These are phyloP conservation scores for Agraylea sexmaculata DNA, from an alignment of 1,140 invertebrate species.

Conservation along the genomic window DNA sequence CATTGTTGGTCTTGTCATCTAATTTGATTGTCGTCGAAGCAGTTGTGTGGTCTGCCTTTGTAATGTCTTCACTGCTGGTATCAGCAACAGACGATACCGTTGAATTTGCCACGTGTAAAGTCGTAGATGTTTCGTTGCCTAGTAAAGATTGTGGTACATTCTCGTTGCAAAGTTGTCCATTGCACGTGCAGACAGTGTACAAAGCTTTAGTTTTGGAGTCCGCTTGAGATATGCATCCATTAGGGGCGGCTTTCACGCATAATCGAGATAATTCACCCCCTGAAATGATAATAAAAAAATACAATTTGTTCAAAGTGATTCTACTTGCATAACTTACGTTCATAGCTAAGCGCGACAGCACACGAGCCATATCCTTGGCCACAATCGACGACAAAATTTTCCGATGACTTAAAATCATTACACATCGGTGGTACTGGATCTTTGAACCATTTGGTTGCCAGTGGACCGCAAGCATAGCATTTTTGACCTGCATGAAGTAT, in stretches of 20 bases:
- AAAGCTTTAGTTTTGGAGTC: constrained; percentile 38
- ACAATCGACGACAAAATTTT: constrained; percentile 22
- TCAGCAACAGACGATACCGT: not conserved
- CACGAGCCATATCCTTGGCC: constrained; percentile 30
- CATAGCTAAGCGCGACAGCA: constrained; percentile 29
- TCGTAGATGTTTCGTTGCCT: not conserved
- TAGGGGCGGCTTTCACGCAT: constrained; percentile 36
- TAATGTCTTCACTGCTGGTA: not conserved
- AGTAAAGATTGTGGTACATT: constrained; percentile 11
- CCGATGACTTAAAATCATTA: constrained; percentile 8
- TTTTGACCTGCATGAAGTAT: constrained; percentile 7
- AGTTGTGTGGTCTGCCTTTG: not conserved
- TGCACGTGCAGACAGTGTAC: constrained; percentile 41
- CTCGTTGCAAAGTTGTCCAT: constrained; percentile 39
- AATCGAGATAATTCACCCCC: constrained; percentile 32
- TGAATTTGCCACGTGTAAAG: not conserved
- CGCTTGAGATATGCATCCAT: constrained; percentile 34
- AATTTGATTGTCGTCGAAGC: constrained; percentile 7
- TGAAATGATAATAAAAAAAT: constrained; percentile 21
- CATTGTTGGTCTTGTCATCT: constrained; percentile 4
- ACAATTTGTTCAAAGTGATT: not conserved
- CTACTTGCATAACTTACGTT: constrained; percentile 22
- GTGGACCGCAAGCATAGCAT: constrained; percentile 19
- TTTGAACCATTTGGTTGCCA: constrained; percentile 9
- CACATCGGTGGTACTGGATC: constrained; percentile 2